Conservation (phyloP, 92 coral and sea anemone genomes). For the Epizoanthus stellaris region DNA sequence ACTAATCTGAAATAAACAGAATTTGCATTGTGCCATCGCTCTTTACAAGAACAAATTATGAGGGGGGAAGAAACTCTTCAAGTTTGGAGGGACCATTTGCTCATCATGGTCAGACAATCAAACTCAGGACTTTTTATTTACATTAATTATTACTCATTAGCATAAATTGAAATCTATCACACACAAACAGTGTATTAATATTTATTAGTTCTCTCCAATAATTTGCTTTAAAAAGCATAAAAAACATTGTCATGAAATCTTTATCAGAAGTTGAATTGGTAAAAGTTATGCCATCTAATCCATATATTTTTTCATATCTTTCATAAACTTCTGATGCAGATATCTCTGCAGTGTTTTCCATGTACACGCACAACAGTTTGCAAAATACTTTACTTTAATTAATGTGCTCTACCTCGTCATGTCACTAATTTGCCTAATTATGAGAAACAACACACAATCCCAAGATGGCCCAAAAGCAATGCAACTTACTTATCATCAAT, state of each 20-base stretch:
- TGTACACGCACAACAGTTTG: background rate
- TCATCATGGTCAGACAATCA: too few species aligned
- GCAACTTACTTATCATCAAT: conserved; percentile 94
- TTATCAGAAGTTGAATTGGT: too few species aligned
- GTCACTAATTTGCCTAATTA: background rate
- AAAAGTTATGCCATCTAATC: too few species aligned
- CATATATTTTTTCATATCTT: too few species aligned
- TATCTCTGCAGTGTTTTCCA: background rate
- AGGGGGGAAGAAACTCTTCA: too few species aligned
- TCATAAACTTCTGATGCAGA: too few species aligned
- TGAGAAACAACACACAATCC: background rate
- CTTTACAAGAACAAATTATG: too few species aligned
- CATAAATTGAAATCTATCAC: background rate
- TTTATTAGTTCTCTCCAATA: background rate
- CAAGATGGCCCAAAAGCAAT: background rate
- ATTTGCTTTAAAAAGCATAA: too few species aligned
- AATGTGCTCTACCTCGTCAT: background rate
- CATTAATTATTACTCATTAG: too few species aligned
- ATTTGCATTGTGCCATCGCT: background rate
- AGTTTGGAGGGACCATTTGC: too few species aligned
- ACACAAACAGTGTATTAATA: background rate
- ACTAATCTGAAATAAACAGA: conserved; percentile 70
- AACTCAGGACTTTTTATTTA: too few species aligned
- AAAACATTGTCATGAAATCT: too few species aligned
- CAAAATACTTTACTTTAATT: background rate